phyloP scores from a whole-genome alignment of 2,888 invertebrate genomes.

The Subacronicta megacephala region DNA sequence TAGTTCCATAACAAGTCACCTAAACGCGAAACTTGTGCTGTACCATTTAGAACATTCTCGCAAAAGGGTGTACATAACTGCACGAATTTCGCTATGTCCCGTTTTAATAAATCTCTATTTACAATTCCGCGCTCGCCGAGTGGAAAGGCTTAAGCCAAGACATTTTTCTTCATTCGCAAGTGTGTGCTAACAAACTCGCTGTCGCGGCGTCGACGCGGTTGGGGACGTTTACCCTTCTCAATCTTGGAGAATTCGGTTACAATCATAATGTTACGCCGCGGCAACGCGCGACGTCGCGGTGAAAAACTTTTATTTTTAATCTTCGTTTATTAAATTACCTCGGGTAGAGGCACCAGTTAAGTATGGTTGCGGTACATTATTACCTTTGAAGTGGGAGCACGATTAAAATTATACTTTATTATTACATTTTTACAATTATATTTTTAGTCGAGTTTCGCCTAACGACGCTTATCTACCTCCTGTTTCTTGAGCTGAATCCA shows the following conservation, averaged over 20 bases:
- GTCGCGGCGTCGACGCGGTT: constrained; percentile 65
- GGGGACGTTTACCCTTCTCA: constrained; percentile 78
- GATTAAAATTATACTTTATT: constrained; percentile 14
- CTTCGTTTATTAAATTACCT: constrained; percentile 60
- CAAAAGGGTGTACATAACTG: constrained; percentile 72
- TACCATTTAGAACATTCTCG: constrained; percentile 65
- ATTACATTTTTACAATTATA: too few species aligned
- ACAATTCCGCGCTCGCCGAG: constrained; percentile 82
- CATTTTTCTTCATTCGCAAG: constrained; percentile 88
- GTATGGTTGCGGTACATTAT: neutral
- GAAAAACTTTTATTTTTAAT: constrained; percentile 66
- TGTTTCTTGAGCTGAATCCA: neutral
- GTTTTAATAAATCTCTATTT: constrained; percentile 89
- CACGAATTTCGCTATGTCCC: constrained; percentile 79
- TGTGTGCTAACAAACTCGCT: constrained; percentile 84
- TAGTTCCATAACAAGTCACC: constrained; percentile 45
- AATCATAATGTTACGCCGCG: constrained; percentile 64
- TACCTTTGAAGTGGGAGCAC: constrained; percentile 3
- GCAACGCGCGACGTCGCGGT: constrained; percentile 40
- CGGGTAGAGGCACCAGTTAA: constrained; percentile 6
- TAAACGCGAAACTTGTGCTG: constrained; percentile 65
- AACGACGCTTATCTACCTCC: neutral
- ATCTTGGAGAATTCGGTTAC: constrained; percentile 75
- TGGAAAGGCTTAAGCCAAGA: constrained; percentile 86
- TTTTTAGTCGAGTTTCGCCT: neutral